Conservation (phyloP, 2,113 vertebrate genomes). For the Ptychochromis oligacanthus region DNA sequence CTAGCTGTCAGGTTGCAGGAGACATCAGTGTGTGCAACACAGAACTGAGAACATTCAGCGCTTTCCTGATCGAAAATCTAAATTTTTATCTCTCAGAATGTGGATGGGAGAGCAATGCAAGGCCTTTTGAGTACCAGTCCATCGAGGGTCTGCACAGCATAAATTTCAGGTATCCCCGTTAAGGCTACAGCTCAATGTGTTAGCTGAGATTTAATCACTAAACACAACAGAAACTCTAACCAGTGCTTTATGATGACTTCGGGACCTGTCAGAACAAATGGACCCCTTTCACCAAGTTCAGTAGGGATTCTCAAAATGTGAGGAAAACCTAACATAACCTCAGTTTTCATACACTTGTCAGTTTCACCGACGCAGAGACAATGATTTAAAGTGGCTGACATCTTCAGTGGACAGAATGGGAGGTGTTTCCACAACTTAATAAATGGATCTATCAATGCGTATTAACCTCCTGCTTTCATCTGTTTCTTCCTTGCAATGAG, state of each 20-base stretch:
- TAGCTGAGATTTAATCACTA: slow-evolving; percentile 8
- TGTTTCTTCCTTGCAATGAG: neutral
- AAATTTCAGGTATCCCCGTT: neutral
- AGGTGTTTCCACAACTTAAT: slow-evolving; percentile 4
- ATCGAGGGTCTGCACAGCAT: neutral
- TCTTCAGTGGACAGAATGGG: neutral
- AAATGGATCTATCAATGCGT: slow-evolving; percentile 47
- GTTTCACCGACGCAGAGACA: slow-evolving; percentile 11
- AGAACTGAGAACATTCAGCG: neutral
- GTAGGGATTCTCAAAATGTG: slow-evolving; percentile 10
- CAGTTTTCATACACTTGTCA: slow-evolving; percentile 54
- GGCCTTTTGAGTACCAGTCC: neutral
- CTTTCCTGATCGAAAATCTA: neutral
- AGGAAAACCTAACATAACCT: slow-evolving; percentile 22
- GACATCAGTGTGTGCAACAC: slow-evolving; percentile 13
- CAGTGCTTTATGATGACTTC: slow-evolving; percentile 12
- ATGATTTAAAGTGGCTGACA: slow-evolving; percentile 34
- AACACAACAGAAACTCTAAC: neutral
- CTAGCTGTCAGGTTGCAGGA: slow-evolving; percentile 51
- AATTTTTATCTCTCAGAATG: neutral
- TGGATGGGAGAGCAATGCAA: neutral
- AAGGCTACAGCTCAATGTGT: neutral
- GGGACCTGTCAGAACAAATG: slow-evolving; percentile 28
- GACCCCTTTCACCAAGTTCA: slow-evolving; percentile 3
- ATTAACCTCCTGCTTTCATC: slow-evolving; percentile 49